Evolutionary conservation across 2,888 invertebrate genomes (phyloP).

Genomic region (Crocallis elinguaria): DNA sequence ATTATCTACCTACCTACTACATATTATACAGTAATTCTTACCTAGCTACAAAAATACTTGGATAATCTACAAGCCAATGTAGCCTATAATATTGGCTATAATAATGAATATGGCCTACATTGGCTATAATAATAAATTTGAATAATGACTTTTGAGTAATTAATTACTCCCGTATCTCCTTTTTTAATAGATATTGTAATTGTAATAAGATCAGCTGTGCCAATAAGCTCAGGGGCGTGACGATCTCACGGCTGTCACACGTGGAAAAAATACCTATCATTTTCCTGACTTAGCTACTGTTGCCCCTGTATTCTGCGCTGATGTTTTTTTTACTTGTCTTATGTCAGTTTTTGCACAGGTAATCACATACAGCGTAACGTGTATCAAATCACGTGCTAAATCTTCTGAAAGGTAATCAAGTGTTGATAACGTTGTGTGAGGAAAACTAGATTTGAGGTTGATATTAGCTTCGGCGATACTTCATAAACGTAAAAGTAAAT

Average conservation of each 20-base stretch:
- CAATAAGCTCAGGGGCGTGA: slow-evolving; percentile 34
- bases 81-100: no score
- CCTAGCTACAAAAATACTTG: no score
- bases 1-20: no score
- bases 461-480: not conserved
- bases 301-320: not conserved
- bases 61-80: no score
- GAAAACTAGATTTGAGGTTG: slow-evolving; percentile 2
- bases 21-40: no score
- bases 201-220: slow-evolving; percentile 37
- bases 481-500: no score
- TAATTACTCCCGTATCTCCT: slow-evolving; percentile 1
- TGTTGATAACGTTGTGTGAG: not conserved
- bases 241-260: slow-evolving; percentile 29
- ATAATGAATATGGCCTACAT: no score
- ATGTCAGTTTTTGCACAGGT: not conserved
- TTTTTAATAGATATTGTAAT: slow-evolving; percentile 1
- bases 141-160: not conserved
- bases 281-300: slow-evolving; percentile 10
- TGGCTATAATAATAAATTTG: no score
- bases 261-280: slow-evolving; percentile 17
- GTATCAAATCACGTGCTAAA: slow-evolving; percentile 11
- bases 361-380: not conserved
- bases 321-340: not conserved
- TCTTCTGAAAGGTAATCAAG: slow-evolving; percentile 3